Evolutionary conservation across 2,797 vertebrate genomes (phyloP), one percentile per base, ranked within the genome.

Genomic region (Typhlichthys eigenmanni): DNA sequence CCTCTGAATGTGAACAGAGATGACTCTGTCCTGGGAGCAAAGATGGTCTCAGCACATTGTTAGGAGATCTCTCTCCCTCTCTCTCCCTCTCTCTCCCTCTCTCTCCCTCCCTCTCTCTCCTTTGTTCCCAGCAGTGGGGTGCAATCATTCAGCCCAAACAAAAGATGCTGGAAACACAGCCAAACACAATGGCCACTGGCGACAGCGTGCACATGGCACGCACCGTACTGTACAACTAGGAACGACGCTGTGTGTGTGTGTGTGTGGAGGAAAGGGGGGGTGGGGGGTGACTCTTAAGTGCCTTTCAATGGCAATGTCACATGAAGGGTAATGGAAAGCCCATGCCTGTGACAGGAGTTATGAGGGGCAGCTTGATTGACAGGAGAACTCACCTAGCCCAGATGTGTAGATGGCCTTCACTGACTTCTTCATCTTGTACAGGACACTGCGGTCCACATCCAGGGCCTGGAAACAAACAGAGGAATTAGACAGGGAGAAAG

Each of bases 391-490:
- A 99, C 97, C 96, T 57, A 98, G 89, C 76, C 98, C 98, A 65
- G 98, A 99, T 55, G 95, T 76, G 83, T 98, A 98, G 87, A 99
- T 98, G 69, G 98, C 93, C 91, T 99, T 99, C 71, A 99, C 97
- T 0, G 98, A 98, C 84, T 99, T 99, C 92, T 98, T 99, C 98
- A 99, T 99, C 89, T 98, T 99, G 89, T 99, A 96, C 67, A 99
- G 93, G 74, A 98, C 96, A 62, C 94, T 97, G 78, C 97, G 93
- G 84, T 99, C 97, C 81, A 98, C 96, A 68, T 99, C 98, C 82
- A 99, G 89, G 72, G 96, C 95, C 98, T 99, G 70, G 38, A 64
- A 3, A 68, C 16, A 79, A 5, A 75, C 10, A 62, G 49, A 86
- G 80, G 60, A 12, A 11, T 13, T 78, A 72, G n/a, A 61, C n/a